Conservation (phyloP, 2,797 vertebrate species). For the Antennarius maculatus region DNA sequence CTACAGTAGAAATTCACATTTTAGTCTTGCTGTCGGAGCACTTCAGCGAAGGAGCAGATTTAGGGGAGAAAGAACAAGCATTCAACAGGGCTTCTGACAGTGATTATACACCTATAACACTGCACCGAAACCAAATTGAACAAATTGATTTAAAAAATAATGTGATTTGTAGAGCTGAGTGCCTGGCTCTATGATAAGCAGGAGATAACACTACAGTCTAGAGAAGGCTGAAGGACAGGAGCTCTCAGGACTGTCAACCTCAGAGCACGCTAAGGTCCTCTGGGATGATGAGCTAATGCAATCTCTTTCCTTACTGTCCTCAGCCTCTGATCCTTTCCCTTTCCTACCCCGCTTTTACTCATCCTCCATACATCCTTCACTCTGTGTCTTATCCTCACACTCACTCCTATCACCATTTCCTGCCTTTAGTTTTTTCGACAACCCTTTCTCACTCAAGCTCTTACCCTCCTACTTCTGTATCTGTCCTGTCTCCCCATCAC, state of each 20-base stretch:
- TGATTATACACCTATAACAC: conserved; percentile 8
- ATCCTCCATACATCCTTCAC: conserved; percentile 56
- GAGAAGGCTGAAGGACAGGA: conserved; percentile 67
- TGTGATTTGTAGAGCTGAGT: conserved; percentile 43
- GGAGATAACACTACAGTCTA: conserved; percentile 58
- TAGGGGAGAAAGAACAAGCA: conserved; percentile 20
- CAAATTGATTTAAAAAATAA: conserved; percentile 15
- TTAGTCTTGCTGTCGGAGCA: background rate
- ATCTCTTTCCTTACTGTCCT: conserved; percentile 66
- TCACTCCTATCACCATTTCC: conserved; percentile 41
- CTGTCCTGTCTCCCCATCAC: conserved; percentile 52
- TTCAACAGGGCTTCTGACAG: conserved; percentile 1
- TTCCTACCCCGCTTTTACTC: conserved; percentile 47
- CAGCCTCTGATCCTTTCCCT: conserved; percentile 63
- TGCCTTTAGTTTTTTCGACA: conserved; percentile 38
- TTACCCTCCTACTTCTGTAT: conserved; percentile 56
- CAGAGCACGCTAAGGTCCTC: conserved; percentile 56
- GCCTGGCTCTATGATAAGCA: conserved; percentile 51
- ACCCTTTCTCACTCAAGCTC: conserved; percentile 52
- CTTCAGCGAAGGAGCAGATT: conserved; percentile 21
- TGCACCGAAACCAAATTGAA: conserved; percentile 19
- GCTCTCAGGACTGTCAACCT: conserved; percentile 71
- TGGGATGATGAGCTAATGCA: conserved; percentile 70
- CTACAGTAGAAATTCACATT: conserved; percentile 3
- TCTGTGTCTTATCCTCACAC: conserved; percentile 48